Conservation (phyloP, 2,113 vertebrate species). For the Coracopsis vasa region DNA sequence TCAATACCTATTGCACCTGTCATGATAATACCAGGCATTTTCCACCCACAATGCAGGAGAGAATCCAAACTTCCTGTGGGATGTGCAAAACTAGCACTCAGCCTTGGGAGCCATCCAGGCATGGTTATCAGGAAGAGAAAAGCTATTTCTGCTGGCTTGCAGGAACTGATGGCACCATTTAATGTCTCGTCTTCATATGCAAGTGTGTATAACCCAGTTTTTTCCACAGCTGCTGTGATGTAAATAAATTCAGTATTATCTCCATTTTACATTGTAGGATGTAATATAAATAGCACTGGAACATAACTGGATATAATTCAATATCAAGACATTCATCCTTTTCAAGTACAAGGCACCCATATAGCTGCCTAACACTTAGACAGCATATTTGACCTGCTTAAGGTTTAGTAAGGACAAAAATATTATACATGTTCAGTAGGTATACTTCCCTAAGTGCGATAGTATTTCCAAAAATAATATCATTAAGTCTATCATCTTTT, state of each 20-base stretch:
- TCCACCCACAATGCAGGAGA: constrained; percentile 41
- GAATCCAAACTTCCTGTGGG: constrained; percentile 64
- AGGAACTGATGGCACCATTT: constrained; percentile 51
- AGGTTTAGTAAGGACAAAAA: neutral
- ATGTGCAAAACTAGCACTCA: constrained; percentile 43
- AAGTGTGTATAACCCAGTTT: constrained; percentile 49
- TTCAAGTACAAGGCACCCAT: neutral
- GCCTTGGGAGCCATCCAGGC: constrained; percentile 59
- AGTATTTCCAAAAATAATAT: neutral
- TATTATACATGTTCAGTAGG: neutral
- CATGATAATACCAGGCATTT: constrained; percentile 31
- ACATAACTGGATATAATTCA: neutral
- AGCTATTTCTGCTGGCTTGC: constrained; percentile 64
- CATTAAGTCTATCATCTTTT: neutral
- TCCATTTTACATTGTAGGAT: neutral
- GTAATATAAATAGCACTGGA: constrained; percentile 9
- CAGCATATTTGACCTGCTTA: neutral
- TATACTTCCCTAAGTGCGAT: neutral
- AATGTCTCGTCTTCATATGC: constrained; percentile 27
- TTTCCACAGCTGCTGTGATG: constrained; percentile 41
- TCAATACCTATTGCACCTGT: constrained; percentile 60
- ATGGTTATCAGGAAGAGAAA: constrained; percentile 6
- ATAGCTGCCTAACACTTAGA: neutral
- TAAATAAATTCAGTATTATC: constrained; percentile 36
- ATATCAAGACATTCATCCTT: neutral